These are phyloP conservation scores for Stenopsyche tienmushanensis DNA, from an alignment of 1,140 invertebrate genomes.

Conservation along the genomic window DNA sequence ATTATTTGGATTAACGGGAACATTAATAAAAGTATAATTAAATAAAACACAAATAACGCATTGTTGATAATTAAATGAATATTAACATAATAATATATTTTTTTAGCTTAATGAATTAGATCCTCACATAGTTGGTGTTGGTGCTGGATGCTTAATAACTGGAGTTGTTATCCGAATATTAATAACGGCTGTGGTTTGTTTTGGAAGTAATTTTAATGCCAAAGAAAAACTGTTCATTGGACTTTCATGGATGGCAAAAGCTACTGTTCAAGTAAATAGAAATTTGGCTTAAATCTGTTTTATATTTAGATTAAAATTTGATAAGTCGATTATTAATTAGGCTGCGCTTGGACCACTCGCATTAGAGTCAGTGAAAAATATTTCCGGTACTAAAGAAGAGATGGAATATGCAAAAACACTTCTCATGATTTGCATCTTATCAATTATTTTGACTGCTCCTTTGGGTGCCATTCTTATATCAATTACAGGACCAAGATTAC, in stretches of 20 bases:
- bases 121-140: conserved; percentile 61
- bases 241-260: conserved; percentile 91
- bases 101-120: conserved; percentile 65
- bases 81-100: not conserved
- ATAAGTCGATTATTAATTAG: conserved; percentile 40
- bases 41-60: not conserved
- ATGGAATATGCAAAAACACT: conserved; percentile 58
- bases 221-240: conserved; percentile 81
- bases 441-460: conserved; percentile 90
- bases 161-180: conserved; percentile 65
- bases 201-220: conserved; percentile 77
- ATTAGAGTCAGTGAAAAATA: conserved; percentile 50
- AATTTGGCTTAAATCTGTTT: not conserved
- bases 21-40: conserved; percentile 63
- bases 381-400: conserved; percentile 42
- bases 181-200: conserved; percentile 63
- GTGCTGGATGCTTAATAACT: conserved; percentile 60
- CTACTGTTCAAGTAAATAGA: conserved; percentile 71
- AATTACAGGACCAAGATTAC: conserved; percentile 72
- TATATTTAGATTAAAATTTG: conserved; percentile 9
- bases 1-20: conserved; percentile 85
- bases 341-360: conserved; percentile 54
- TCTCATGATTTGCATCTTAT: conserved; percentile 76
- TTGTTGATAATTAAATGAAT: not conserved
- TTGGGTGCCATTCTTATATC: conserved; percentile 87